Conservation (phyloP, 2,797 vertebrate genomes). For the Platyrinchus mystaceus region DNA sequence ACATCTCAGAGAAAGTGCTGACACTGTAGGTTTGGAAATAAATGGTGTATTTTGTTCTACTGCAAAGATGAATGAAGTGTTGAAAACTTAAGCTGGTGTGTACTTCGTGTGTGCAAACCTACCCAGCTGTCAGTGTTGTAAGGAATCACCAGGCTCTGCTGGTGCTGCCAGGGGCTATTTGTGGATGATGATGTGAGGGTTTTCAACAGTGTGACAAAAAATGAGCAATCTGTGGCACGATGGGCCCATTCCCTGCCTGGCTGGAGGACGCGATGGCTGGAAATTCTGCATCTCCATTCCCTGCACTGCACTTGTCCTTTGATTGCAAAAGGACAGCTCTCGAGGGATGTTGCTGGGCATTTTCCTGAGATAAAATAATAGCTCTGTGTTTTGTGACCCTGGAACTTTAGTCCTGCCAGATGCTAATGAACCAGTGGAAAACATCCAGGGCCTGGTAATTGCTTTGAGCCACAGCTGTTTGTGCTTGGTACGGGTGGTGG, state of each 20-base stretch:
- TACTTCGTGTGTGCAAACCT: not conserved
- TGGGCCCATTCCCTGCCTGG: not conserved
- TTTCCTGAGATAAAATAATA: conserved; percentile 32
- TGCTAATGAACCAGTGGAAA: conserved; percentile 52
- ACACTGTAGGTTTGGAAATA: not conserved
- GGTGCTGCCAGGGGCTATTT: not conserved
- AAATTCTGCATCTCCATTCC: not conserved
- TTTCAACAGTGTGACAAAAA: not conserved
- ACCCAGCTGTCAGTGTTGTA: not conserved
- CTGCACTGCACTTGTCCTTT: not conserved
- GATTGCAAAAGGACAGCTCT: conserved; percentile 35
- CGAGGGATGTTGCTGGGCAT: not conserved
- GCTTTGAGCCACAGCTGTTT: conserved; percentile 22
- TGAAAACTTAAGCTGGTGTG: not conserved
- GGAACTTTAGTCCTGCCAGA: conserved; percentile 45
- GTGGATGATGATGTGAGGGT: not conserved
- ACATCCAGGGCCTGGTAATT: conserved; percentile 37
- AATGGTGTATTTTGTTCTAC: not conserved
- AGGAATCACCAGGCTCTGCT: not conserved
- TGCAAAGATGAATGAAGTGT: not conserved
- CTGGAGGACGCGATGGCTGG: not conserved
- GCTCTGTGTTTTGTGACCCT: conserved; percentile 43
- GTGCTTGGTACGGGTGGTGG: not conserved
- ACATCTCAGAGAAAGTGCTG: not conserved
- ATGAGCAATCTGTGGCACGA: not conserved